phyloP scores from a whole-genome alignment of 2,113 vertebrate species.

The zebrafish (Danio rerio) region GRCz12tu NC_133178.1:36537001-36537500 shows the following conservation, averaged over 20 bases:
- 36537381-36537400: conserved; percentile 68
- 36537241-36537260: conserved; percentile 61
- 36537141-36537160: conserved; percentile 98
- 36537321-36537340: conserved; percentile 61
- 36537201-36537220: conserved; percentile 66
- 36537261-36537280: conserved; percentile 60
- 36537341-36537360: conserved; percentile 64
- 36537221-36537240: conserved; percentile 53
- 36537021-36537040: conserved; percentile 82
- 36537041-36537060: conserved; percentile 90
- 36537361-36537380: conserved; percentile 63
- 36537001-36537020: conserved; percentile 61
- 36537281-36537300: conserved; percentile 37
- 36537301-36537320: conserved; percentile 62
- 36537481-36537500: conserved; percentile 95
- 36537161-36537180: conserved; percentile 84
- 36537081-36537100: conserved; percentile 75
- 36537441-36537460: conserved; percentile 98
- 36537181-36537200: conserved; percentile 64
- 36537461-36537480: conserved; percentile 90
- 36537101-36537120: conserved; percentile 77
- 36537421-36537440: conserved; percentile 97
- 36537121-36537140: conserved; percentile 86
- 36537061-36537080: conserved; percentile 87
- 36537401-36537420: conserved; percentile 82